Conservation (phyloP, 2,888 invertebrate genomes). For the Rhagonycha fulva region DNA sequence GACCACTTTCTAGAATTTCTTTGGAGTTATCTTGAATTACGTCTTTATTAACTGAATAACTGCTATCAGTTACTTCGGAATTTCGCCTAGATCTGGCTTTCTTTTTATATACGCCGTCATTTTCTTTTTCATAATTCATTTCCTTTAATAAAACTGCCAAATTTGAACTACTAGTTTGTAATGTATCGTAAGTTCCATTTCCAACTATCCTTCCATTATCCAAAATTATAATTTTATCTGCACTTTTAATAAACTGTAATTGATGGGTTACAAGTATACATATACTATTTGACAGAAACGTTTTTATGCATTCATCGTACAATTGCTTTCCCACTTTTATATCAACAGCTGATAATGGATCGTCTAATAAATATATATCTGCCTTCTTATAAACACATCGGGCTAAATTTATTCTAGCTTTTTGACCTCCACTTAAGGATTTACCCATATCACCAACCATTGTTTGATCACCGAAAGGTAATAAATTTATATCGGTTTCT, state of each 20-base stretch:
- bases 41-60: slow-evolving; percentile 38
- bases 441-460: slow-evolving; percentile 82
- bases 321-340: slow-evolving; percentile 74
- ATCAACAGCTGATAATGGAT: slow-evolving; percentile 83
- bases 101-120: slow-evolving; percentile 45
- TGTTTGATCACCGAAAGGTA: slow-evolving; percentile 77
- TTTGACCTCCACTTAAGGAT: slow-evolving; percentile 83
- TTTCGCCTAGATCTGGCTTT: slow-evolving; percentile 46
- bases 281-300: slow-evolving; percentile 62
- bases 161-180: slow-evolving; percentile 59
- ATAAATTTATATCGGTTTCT: slow-evolving; percentile 70
- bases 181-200: slow-evolving; percentile 55
- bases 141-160: slow-evolving; percentile 56
- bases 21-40: slow-evolving; percentile 45
- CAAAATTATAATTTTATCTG: slow-evolving; percentile 51
- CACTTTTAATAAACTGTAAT: slow-evolving; percentile 60
- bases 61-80: slow-evolving; percentile 37
- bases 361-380: slow-evolving; percentile 80
- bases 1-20: slow-evolving; percentile 46
- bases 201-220: slow-evolving; percentile 57
- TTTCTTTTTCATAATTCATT: slow-evolving; percentile 44
- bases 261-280: slow-evolving; percentile 74
- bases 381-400: slow-evolving; percentile 76
- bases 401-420: slow-evolving; percentile 79
- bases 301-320: slow-evolving; percentile 73